Evolutionary conservation across 1,140 invertebrate genomes (phyloP), one percentile per base, ranked within the genome.

Genomic region (Drosophila elegans): DNA sequence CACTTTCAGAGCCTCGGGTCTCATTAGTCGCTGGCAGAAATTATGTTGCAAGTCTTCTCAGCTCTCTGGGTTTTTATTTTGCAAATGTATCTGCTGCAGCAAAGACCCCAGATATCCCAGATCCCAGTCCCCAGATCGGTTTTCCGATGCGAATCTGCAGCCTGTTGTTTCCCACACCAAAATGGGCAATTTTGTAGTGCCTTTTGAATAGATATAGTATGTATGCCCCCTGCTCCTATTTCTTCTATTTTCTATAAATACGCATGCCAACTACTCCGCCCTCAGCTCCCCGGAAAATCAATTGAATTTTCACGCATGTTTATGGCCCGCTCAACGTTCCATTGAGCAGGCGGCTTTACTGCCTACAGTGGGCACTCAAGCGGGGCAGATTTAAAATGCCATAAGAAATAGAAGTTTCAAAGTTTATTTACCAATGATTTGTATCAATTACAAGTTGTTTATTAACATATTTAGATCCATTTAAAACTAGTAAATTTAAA

Each of bases 281-380:
- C n/a, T 21, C 34, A 5, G 32, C 66, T 41, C 41, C 66, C 67
- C 53, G 55, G 57, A 83, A 88, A 86, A 86, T 86, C 83, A 86
- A 86, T 86, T 86, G 83, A 88, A 88, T 83, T 85, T 85, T 88
- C 83, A 85, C 82, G 82, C 78, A 88, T 86, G 79, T 88, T 86
- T 88, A 88, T 86, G 61, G 56, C 25, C 52, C 51, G 46, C 42
- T 46, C 59, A 55, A 34, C n/a, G 39, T 55, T 55, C 59, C 49
- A 53, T 57, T 29, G 46, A 48, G 41, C 49, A 25, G 21, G 25
- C 46, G 59, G 38, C 39, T 42, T 34, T 42, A 41, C 36, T 41
- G 45, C 36, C 27, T 71, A 71, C 66, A 71, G 51, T 71, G 42
- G 12, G 21, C 9, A 36, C 36, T 36, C 16, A 21, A 21, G 16